Evolutionary conservation across 2,113 vertebrate species (phyloP).

Genomic region (Lagenorhynchus albirostris): DNA sequence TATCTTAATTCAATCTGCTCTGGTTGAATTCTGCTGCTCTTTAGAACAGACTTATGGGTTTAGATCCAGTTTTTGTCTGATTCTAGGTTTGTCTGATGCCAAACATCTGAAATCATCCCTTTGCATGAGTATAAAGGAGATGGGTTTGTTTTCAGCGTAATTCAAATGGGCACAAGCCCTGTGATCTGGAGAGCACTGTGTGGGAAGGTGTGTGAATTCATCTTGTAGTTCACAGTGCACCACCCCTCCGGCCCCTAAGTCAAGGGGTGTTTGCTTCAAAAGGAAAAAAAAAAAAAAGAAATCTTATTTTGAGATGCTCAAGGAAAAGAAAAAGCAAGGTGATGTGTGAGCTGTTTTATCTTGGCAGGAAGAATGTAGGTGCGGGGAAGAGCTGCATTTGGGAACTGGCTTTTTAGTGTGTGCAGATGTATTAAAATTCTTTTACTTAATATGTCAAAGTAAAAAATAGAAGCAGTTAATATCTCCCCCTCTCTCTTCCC

Average conservation of each 20-base stretch:
- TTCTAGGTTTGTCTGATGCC: neutral
- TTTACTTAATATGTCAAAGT: constrained; percentile 58
- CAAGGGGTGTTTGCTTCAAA: neutral
- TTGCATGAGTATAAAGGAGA: neutral
- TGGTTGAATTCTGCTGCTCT: constrained; percentile 17
- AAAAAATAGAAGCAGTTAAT: constrained; percentile 63
- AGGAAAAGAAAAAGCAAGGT: neutral
- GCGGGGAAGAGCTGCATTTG: neutral
- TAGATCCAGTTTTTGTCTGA: neutral
- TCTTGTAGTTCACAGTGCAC: neutral
- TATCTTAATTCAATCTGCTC: neutral
- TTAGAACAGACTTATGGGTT: neutral
- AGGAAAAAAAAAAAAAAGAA: neutral
- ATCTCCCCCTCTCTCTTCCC: neutral
- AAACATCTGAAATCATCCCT: neutral
- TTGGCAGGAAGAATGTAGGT: neutral
- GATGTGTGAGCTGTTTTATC: neutral
- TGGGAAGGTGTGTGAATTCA: neutral
- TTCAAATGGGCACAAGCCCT: neutral
- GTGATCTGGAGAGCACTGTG: neutral
- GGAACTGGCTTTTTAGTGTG: neutral
- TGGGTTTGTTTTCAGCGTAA: neutral
- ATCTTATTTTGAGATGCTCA: constrained; percentile 13
- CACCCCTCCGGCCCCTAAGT: neutral
- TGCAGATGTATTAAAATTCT: constrained; percentile 58